phyloP scores from a whole-genome alignment of 2,888 invertebrate genomes.

The Morpho achilles region DNA sequence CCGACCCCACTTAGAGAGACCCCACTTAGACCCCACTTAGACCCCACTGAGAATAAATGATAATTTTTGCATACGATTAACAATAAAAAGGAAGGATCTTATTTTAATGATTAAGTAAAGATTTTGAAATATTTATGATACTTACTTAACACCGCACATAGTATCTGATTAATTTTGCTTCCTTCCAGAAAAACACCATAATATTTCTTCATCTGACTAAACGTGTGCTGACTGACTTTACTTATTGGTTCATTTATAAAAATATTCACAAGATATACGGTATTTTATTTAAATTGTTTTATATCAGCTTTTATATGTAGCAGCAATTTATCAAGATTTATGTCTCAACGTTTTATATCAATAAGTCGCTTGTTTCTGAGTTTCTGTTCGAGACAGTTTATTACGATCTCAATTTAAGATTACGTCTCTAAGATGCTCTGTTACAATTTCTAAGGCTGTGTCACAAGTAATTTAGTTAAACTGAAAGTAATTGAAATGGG shows the following conservation, averaged over 20 bases:
- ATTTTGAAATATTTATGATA: slow-evolving; percentile 13
- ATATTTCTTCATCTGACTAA: slow-evolving; percentile 15
- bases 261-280: too few relatives aligned
- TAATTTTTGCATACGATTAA: too few relatives aligned
- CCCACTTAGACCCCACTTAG: too few relatives aligned
- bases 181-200: slow-evolving; percentile 39
- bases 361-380: background rate
- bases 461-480: background rate
- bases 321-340: too few relatives aligned
- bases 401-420: background rate
- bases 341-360: background rate
- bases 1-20: too few relatives aligned
- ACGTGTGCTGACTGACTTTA: background rate
- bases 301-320: too few relatives aligned
- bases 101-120: too few relatives aligned
- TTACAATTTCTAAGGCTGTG: background rate
- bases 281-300: too few relatives aligned
- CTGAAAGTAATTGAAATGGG: too few relatives aligned
- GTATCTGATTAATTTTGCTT: slow-evolving; percentile 55
- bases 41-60: too few relatives aligned
- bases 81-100: too few relatives aligned
- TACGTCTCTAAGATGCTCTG: background rate
- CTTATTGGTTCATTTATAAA: background rate
- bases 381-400: background rate
- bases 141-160: slow-evolving; percentile 62